Evolutionary conservation across 2,797 vertebrate species (phyloP).

Genomic region (Oryzias sinensis): DNA sequence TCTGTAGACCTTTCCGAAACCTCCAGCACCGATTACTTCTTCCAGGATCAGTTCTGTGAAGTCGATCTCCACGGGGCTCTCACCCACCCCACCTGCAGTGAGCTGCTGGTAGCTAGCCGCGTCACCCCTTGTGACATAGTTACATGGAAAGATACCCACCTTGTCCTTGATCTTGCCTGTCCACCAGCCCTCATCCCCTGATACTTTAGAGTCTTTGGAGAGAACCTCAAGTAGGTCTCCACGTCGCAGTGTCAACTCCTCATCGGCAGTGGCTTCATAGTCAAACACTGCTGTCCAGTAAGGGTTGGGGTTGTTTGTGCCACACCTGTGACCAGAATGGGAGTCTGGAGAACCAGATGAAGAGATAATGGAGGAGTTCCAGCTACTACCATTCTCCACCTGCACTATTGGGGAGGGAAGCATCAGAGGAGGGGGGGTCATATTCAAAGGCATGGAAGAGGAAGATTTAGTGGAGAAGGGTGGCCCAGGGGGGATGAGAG

Average conservation of each 20-base stretch:
- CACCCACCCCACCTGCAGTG: constrained; percentile 68
- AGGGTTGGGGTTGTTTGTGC: constrained; percentile 62
- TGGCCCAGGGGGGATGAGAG: constrained; percentile 63
- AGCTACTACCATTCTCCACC: constrained; percentile 79
- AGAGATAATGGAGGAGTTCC: constrained; percentile 75
- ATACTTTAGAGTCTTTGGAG: constrained; percentile 90
- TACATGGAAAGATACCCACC: constrained; percentile 91
- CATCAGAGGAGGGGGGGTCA: constrained; percentile 67
- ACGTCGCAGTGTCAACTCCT: constrained; percentile 87
- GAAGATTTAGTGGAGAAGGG: constrained; percentile 59
- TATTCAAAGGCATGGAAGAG: constrained; percentile 58
- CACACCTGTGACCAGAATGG: constrained; percentile 66
- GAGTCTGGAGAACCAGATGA: constrained; percentile 75
- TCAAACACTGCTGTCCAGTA: constrained; percentile 91
- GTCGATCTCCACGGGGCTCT: constrained; percentile 84
- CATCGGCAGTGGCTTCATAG: constrained; percentile 89
- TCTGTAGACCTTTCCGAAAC: constrained; percentile 91
- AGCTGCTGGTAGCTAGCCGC: constrained; percentile 71
- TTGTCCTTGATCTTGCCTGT: constrained; percentile 89
- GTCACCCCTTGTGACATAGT: constrained; percentile 84
- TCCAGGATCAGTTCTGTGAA: constrained; percentile 86
- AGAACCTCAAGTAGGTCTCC: constrained; percentile 90
- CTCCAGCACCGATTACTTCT: constrained; percentile 91
- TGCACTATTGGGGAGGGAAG: constrained; percentile 51
- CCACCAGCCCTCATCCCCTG: constrained; percentile 95